A percentile compares a stretch with the other conserved stretches of the same genome.
phyloP scores from a whole-genome alignment of 1,140 invertebrate genomes.

The Lordiphosa clarofinis region DNA sequence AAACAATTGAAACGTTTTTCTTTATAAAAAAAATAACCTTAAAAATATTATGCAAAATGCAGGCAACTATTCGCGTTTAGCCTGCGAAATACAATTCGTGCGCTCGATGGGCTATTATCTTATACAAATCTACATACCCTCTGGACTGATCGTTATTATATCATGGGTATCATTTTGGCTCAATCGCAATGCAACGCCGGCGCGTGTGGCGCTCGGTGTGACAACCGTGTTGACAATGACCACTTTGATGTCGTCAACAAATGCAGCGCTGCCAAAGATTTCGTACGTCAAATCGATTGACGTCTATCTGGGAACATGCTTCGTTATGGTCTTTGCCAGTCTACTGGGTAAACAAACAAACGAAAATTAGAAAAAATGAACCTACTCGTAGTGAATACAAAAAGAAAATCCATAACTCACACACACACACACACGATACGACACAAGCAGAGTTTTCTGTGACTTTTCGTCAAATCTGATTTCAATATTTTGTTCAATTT shows the following conservation, averaged over 20 bases:
- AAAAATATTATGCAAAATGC: conserved; percentile 38
- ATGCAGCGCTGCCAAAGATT: conserved; percentile 98
- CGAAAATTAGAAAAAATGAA: conserved; percentile 41
- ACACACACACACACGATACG: conserved; percentile 11
- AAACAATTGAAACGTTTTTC: conserved; percentile 11
- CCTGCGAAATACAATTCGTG: conserved; percentile 98
- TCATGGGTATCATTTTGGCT: conserved; percentile 98
- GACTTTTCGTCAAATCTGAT: background rate
- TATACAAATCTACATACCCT: conserved; percentile 99
- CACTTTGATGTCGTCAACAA: conserved; percentile 98
- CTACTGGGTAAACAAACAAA: conserved; percentile 88
- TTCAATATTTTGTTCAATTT: conserved; percentile 31
- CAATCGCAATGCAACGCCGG: conserved; percentile 96
- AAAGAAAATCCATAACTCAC: conserved; percentile 33
- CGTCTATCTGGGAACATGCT: conserved; percentile 98
- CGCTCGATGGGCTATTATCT: conserved; percentile 99
- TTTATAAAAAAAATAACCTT: conserved; percentile 5
- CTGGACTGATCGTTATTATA: conserved; percentile 98
- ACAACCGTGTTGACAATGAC: conserved; percentile 99
- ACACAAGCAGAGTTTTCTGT: conserved; percentile 6
- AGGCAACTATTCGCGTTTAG: conserved; percentile 99
- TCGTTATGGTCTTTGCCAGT: conserved; percentile 98
- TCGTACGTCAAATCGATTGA: conserved; percentile 99
- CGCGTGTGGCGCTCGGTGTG: conserved; percentile 96
- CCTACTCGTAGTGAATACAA: conserved; percentile 8